These are phyloP conservation scores for Drosophila macrospina DNA, from an alignment of 2,888 invertebrate species.

Conservation along the genomic window DNA sequence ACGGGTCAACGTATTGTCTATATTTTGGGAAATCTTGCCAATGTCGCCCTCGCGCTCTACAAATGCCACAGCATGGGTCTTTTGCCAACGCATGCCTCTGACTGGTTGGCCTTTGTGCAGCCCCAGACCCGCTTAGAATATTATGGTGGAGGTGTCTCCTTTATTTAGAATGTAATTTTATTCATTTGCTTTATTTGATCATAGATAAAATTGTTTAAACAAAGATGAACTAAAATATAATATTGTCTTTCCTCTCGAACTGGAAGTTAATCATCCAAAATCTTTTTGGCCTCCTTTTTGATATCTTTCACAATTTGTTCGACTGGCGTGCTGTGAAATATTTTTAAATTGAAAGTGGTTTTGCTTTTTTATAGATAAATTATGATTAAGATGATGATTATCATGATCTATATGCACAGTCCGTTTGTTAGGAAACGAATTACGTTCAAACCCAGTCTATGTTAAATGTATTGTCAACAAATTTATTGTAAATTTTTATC, in stretches of 20 bases:
- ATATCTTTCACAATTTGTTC: slow-evolving; percentile 76
- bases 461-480: slow-evolving; percentile 1
- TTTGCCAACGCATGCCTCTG: slow-evolving; percentile 97
- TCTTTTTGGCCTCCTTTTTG: slow-evolving; percentile 76
- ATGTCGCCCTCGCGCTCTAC: slow-evolving; percentile 95
- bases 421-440: background rate
- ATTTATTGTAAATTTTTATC: slow-evolving; percentile 34
- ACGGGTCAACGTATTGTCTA: slow-evolving; percentile 96
- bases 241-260: slow-evolving; percentile 27
- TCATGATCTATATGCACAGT: background rate
- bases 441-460: background rate
- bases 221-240: slow-evolving; percentile 18
- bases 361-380: background rate
- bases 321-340: slow-evolving; percentile 64
- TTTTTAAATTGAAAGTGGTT: background rate
- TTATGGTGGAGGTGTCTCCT: slow-evolving; percentile 92
- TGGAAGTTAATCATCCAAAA: slow-evolving; percentile 66
- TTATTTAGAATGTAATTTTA: slow-evolving; percentile 84
- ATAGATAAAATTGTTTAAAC: slow-evolving; percentile 50
- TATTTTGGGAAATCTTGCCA: slow-evolving; percentile 96
- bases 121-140: slow-evolving; percentile 94
- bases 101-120: slow-evolving; percentile 99
- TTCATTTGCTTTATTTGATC: slow-evolving; percentile 50
- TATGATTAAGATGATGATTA: background rate
- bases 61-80: slow-evolving; percentile 99